These are phyloP conservation scores for Cerastoderma edule DNA, from an alignment of 2,888 invertebrate genomes.

Conservation along the genomic window DNA sequence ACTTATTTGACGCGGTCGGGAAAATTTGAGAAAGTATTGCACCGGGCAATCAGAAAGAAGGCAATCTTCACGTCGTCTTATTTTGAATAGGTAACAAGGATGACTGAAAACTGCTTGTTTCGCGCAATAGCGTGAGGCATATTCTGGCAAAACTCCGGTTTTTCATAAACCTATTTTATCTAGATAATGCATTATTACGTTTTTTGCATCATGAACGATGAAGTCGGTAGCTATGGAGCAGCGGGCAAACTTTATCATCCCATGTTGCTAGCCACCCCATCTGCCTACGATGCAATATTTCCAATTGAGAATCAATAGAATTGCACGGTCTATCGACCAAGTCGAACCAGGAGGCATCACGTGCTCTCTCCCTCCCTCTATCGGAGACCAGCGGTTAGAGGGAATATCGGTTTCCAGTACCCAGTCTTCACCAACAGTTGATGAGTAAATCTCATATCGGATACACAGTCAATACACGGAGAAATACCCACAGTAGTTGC, in stretches of 20 bases:
- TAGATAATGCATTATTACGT: no score
- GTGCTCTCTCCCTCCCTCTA: slow-evolving; percentile 11
- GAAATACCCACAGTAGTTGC: slow-evolving; percentile 9
- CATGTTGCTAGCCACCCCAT: background rate
- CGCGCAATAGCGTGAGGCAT: no score
- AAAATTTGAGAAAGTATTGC: no score
- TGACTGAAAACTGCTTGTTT: no score
- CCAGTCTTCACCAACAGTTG: slow-evolving; percentile 3
- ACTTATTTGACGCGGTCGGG: no score
- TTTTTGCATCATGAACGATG: no score
- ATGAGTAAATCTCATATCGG: slow-evolving; percentile 16
- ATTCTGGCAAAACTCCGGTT: no score
- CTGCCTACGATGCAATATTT: slow-evolving; percentile 9
- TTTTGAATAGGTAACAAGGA: no score
- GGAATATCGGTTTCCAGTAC: slow-evolving; percentile 9
- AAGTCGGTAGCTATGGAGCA: no score
- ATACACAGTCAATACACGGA: slow-evolving; percentile 15
- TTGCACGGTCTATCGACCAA: slow-evolving; percentile 18
- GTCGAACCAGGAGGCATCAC: slow-evolving; percentile 1
- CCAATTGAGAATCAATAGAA: slow-evolving; percentile 17
- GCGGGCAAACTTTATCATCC: background rate
- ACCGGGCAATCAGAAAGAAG: no score
- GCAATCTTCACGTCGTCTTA: no score
- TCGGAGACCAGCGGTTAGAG: slow-evolving; percentile 7
- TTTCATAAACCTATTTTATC: no score